These are phyloP conservation scores for Steinernema feltiae DNA, from an alignment of 1,140 invertebrate species.

Conservation along the genomic window DNA sequence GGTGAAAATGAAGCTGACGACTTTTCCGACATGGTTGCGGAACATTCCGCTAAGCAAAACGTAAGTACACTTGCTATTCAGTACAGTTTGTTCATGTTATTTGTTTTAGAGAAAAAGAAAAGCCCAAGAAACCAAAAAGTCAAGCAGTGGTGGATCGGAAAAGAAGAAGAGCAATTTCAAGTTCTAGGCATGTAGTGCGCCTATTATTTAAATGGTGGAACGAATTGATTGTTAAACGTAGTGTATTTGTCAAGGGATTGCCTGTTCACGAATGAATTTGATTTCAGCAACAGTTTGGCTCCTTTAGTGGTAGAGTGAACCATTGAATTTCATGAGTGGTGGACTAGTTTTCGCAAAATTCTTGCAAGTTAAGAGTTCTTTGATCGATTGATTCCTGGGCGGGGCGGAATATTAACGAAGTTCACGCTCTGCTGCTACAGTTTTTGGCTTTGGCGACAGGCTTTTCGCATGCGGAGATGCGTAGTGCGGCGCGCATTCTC, in stretches of 20 bases:
- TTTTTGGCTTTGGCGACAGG: background rate
- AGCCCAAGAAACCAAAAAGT: slow-evolving; percentile 55
- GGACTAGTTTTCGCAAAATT: too few species aligned
- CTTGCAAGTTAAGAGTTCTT: background rate
- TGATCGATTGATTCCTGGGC: background rate
- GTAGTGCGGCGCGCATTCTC: too few species aligned
- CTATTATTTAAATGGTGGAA: too few species aligned
- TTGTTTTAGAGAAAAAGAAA: slow-evolving; percentile 55
- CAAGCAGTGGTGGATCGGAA: slow-evolving; percentile 18
- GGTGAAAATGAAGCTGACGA: slow-evolving; percentile 72
- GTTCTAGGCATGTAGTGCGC: slow-evolving; percentile 43
- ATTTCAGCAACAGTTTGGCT: background rate
- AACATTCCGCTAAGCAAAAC: slow-evolving; percentile 66
- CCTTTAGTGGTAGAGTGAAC: too few species aligned
- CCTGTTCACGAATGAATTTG: background rate
- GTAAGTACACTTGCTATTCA: slow-evolving; percentile 33
- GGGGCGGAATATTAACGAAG: background rate
- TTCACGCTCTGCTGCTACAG: background rate
- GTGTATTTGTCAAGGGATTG: background rate
- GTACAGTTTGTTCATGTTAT: slow-evolving; percentile 20
- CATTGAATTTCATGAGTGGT: too few species aligned
- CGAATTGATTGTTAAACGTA: background rate
- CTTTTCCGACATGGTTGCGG: slow-evolving; percentile 93
- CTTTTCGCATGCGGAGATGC: too few species aligned
- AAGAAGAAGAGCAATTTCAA: slow-evolving; percentile 58